phyloP scores from a whole-genome alignment of 1,140 invertebrate genomes.

The Atta colombica region DNA sequence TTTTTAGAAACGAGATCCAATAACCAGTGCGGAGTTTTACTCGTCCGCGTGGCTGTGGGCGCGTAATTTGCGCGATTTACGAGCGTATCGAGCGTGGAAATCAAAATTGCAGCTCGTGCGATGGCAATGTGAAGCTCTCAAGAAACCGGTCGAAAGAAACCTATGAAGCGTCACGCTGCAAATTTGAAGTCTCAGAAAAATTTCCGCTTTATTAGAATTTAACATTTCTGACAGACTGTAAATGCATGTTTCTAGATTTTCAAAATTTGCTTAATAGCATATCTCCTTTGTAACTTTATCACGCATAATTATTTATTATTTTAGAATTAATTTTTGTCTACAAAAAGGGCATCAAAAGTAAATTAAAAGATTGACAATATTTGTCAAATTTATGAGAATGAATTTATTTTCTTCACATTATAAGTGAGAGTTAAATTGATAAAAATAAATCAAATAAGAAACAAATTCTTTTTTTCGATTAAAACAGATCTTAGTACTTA shows the following conservation, averaged over 20 bases:
- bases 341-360: not conserved
- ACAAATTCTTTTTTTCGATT: too few relatives aligned
- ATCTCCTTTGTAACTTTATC: not conserved
- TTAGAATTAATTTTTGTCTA: not conserved
- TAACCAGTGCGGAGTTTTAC: constrained; percentile 56
- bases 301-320: not conserved
- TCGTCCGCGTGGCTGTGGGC: constrained; percentile 25
- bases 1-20: constrained; percentile 62
- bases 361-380: not conserved
- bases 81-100: constrained; percentile 62
- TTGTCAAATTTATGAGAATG: not conserved
- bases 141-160: constrained; percentile 26
- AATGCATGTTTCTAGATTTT: not conserved
- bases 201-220: constrained; percentile 32
- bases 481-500: too few relatives aligned
- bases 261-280: not conserved
- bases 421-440: not conserved
- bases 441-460: too few relatives aligned
- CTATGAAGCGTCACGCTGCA: constrained; percentile 4
- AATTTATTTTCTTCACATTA: not conserved
- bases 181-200: constrained; percentile 21
- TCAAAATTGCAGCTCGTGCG: constrained; percentile 56
- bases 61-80: constrained; percentile 61
- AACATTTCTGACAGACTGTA: constrained; percentile 24
- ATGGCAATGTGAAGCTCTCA: constrained; percentile 36